phyloP scores from a whole-genome alignment of 2,113 vertebrate species.

The Gadus chalcogrammus region DNA sequence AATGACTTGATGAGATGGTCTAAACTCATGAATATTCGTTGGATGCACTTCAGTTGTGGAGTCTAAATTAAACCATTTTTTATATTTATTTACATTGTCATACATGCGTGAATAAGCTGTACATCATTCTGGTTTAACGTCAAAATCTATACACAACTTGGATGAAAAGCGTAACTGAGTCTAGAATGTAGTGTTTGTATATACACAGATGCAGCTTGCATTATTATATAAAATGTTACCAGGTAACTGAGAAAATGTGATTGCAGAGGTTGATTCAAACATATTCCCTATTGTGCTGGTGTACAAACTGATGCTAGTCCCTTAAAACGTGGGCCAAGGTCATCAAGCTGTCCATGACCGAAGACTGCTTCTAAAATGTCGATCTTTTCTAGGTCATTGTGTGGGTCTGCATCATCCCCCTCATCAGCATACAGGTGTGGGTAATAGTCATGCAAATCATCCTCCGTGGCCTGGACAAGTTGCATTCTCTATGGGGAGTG shows the following conservation, averaged over 20 bases:
- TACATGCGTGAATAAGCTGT: too few species aligned
- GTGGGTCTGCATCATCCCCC: constrained; percentile 9
- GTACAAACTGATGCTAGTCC: constrained; percentile 44
- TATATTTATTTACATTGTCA: too few species aligned
- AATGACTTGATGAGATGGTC: too few species aligned
- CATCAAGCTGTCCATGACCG: background rate
- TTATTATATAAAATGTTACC: background rate
- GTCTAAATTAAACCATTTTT: too few species aligned
- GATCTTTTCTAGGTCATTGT: constrained; percentile 25
- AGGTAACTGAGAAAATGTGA: background rate
- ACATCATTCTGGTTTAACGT: too few species aligned
- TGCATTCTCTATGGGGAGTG: constrained; percentile 34
- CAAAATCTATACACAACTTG: too few species aligned
- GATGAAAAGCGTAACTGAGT: background rate
- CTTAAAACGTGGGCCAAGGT: constrained; percentile 38
- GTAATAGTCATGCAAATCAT: constrained; percentile 11
- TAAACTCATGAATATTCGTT: background rate
- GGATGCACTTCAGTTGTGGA: background rate
- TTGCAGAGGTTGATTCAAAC: background rate
- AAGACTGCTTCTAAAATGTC: constrained; percentile 22
- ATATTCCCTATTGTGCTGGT: background rate
- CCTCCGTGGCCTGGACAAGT: constrained; percentile 18
- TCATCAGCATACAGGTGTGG: constrained; percentile 43
- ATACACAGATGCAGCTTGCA: background rate
- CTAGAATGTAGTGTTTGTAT: background rate